Base-by-base conservation (phyloP, 2,888 invertebrate species). In the Philaethria dido region DNA sequence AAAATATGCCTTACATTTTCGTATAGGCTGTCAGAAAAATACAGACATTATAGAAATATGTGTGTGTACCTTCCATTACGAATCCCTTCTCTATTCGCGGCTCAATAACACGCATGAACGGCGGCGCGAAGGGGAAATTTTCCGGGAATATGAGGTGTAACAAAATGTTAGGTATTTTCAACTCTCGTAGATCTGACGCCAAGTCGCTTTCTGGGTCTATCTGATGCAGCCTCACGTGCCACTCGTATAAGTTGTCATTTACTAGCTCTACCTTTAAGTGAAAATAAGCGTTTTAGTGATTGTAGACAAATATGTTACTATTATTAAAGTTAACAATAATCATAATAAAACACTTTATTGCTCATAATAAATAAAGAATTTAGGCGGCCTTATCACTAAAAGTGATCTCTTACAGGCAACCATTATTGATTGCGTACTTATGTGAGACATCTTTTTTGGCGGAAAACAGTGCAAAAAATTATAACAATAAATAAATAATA, bases 91-190 rank as follows among this genome's bases (percentile, higher is more conserved):
- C 96, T 89, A 96, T 95, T 83, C 95, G 93, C 9, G 96, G 96
- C 78, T 96, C 96, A 85, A 96, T 96, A 50, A 96, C 96, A 75
- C 96, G 94, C 93, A 96, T 96, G 85, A 97, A 97, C 48, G 97
- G 97, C 62, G 97, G 97, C 47, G 96, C 96, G 81, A 97, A 97
- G 48, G 97, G 97, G 80, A 97, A 97, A 83, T 97, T 97, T 80
- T 97, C 97, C 16, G 97, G 97, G 88, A 97, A 97, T 73, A 96
- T 93, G 75, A 97, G 92, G 84, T 97, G 97, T 74, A 97, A 93
- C 73, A 97, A 92, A 77, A 97, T 97, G 85, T 94, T 94, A 18
- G 94, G 91, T 72, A 97, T 94, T 77, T 95, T 95, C 71, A 96
- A 87, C 82, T 97, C 97, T 65, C 94, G 94, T 94, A 97, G 95